Evolutionary conservation across 2,797 vertebrate genomes (phyloP).

Genomic region (Esox lucius): DNA sequence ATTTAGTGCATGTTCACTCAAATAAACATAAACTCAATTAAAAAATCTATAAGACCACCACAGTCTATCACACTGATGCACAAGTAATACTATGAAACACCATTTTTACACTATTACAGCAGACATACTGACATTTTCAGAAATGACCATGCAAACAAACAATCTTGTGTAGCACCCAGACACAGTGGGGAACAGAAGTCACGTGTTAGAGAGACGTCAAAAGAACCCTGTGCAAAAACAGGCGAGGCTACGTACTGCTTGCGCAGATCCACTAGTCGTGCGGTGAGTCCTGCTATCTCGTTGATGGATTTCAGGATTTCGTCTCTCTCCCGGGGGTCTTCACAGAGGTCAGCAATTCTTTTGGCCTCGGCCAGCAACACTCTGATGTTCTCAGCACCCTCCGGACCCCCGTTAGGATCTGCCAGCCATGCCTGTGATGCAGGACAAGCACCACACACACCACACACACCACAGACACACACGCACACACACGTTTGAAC

Average conservation of each 20-base stretch:
- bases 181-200: not conserved
- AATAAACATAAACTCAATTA: too few relatives aligned
- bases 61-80: too few relatives aligned
- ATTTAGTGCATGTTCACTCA: too few relatives aligned
- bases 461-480: slow-evolving; percentile 13
- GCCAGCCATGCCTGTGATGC: slow-evolving; percentile 89
- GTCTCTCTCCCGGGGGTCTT: slow-evolving; percentile 95
- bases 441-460: not conserved
- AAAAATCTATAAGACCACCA: too few relatives aligned
- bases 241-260: slow-evolving; percentile 77
- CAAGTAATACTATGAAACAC: too few relatives aligned
- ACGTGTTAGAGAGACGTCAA: not conserved
- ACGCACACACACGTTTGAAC: not conserved
- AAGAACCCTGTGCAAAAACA: not conserved
- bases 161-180: slow-evolving; percentile 6
- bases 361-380: slow-evolving; percentile 90
- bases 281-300: slow-evolving; percentile 93
- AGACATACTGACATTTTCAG: too few relatives aligned
- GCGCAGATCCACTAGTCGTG: slow-evolving; percentile 87
- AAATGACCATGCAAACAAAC: slow-evolving; percentile 26
- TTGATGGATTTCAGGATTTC: slow-evolving; percentile 94
- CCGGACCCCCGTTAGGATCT: slow-evolving; percentile 91
- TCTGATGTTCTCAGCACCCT: slow-evolving; percentile 93
- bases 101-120: too few relatives aligned
- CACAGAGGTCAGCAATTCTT: slow-evolving; percentile 92